phyloP scores from a whole-genome alignment of 2,797 vertebrate genomes.

The Halcyon smyrnensis region DNA sequence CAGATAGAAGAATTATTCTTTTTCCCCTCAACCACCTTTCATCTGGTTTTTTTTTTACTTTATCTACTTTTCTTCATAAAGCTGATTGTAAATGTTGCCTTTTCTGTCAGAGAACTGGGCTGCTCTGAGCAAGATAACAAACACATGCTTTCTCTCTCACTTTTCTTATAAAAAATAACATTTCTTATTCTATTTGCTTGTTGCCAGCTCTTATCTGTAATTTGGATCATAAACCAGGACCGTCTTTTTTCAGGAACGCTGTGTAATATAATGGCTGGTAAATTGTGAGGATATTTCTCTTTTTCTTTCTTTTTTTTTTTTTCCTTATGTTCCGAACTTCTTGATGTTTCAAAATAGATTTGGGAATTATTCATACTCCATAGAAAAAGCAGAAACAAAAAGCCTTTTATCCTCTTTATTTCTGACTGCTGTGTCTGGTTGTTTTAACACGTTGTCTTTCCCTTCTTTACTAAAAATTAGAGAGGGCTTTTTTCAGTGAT shows the following conservation, averaged over 20 bases:
- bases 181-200: conserved; percentile 22
- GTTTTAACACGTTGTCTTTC: neutral
- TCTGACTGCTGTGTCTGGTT: neutral
- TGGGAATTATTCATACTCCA: neutral
- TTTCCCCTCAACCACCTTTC: neutral
- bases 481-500: neutral
- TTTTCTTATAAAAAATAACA: neutral
- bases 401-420: neutral
- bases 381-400: neutral
- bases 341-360: neutral
- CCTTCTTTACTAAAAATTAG: neutral
- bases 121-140: conserved; percentile 38
- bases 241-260: neutral
- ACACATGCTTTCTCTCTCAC: neutral
- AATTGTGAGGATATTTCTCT: neutral
- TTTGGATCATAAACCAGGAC: conserved; percentile 23
- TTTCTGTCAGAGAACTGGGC: conserved; percentile 7
- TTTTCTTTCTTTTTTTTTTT: neutral
- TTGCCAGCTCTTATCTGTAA: conserved; percentile 22
- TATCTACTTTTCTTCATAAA: neutral
- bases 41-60: conserved; percentile 6
- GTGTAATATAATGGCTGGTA: neutral
- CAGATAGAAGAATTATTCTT: neutral
- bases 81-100: neutral
- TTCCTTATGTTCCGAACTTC: neutral